phyloP scores from a whole-genome alignment of 2,888 invertebrate genomes.

The Leuctra nigra region DNA sequence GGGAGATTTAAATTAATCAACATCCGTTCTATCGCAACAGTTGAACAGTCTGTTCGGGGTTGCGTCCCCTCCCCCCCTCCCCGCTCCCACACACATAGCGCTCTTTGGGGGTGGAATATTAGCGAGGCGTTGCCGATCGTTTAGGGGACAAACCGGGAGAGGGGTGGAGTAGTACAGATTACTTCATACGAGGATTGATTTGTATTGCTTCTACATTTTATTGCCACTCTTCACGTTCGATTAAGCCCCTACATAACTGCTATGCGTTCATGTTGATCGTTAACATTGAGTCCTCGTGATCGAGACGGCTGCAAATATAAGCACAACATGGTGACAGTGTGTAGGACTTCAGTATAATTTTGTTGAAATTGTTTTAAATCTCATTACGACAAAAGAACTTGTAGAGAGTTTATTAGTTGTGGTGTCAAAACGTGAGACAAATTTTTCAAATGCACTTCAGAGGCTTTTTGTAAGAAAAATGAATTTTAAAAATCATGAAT shows the following conservation, averaged over 20 bases:
- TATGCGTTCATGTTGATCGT: no score
- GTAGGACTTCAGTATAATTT: no score
- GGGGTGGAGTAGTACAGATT: background rate
- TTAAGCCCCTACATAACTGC: slow-evolving; percentile 11
- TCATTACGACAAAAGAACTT: no score
- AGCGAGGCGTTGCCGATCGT: slow-evolving; percentile 2
- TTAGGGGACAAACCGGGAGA: background rate
- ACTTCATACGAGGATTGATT: slow-evolving; percentile 9
- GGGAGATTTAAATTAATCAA: slow-evolving; percentile 23
- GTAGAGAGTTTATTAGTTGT: no score
- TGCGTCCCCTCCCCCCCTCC: background rate
- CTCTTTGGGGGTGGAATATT: background rate
- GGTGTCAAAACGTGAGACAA: no score
- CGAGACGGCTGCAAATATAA: no score
- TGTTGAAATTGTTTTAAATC: no score
- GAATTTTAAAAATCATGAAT: no score
- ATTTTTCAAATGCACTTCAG: no score
- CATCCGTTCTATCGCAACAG: slow-evolving; percentile 15
- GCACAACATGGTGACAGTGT: no score
- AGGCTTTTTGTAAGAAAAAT: no score
- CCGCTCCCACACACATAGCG: background rate
- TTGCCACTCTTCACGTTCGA: slow-evolving; percentile 1
- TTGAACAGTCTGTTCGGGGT: slow-evolving; percentile 1
- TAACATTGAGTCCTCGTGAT: no score
- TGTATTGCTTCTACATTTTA: slow-evolving; percentile 8